Evolutionary conservation across 2,113 vertebrate species (phyloP), one percentile per base, ranked within the genome.

Genomic region (Corvus hawaiiensis): DNA sequence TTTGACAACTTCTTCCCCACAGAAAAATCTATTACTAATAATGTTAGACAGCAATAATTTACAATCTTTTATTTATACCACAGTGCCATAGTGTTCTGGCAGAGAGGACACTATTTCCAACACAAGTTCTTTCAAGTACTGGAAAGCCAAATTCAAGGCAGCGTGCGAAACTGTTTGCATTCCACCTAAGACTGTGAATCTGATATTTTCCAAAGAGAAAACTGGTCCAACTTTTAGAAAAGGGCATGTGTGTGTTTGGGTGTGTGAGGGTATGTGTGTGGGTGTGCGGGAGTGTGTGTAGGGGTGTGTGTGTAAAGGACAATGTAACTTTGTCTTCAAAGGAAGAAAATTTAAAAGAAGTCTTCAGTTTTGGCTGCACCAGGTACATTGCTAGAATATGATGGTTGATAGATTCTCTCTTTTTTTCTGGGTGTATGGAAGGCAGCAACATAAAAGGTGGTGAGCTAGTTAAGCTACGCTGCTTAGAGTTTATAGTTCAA

Each of bases 1-100:
- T 83, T 69, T 10, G 2, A 93, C 79, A 91, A 76, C 54, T 89
- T 87, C 33, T 54, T 90, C 30, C 84, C 49, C 39, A 90, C 81
- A 95, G 92, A 59, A 94, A 96, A 97, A 93, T 93, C 80, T 92
- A 94, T 92, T 93, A 82, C 84, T 71, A 91, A 66, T 48, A 93
- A 79, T 7, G 30, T 89, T 92, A 91, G 62, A 63, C 94, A 96
- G 75, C 48, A 93, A 82, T 89, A 95, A 91, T 84, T 93, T 82
- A 64, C 94, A 97, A 88, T 66, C 16, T 77, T 62, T 95, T 88
- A 72, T 96, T 92, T 81, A 69, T 78, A 87, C 41, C 16, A 14
- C 63, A 87, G 55, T 85, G 19, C 26, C 46, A 39, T 48, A 71
- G 22, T 79, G 17, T 72, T 78, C 79, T 6, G 12, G 51, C 30